Evolutionary conservation across 53 echinoderm and acorn worm genomes (phyloP).

Genomic region (Zoroaster sp.): DNA sequence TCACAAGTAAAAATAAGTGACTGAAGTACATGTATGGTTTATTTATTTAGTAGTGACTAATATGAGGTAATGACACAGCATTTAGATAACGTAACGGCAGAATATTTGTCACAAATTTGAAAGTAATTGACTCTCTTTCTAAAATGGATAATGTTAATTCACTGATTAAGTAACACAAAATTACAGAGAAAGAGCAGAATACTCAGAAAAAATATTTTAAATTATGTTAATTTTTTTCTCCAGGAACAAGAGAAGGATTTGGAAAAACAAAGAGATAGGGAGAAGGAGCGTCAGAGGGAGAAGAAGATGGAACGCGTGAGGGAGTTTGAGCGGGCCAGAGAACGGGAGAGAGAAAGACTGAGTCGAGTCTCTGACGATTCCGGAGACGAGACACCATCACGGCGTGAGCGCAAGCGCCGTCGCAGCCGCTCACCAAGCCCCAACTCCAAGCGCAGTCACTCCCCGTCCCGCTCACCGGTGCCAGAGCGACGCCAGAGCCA

Average conservation of each 20-base stretch:
- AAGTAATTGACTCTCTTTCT: no score
- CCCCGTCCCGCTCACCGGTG: conserved; percentile 69
- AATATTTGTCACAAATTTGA: no score
- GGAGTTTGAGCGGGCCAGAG: conserved; percentile 87
- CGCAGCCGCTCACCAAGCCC: conserved; percentile 83
- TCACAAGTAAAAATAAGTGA: no score
- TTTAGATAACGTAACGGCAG: no score
- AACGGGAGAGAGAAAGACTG: conserved; percentile 82
- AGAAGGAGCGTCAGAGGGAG: conserved; percentile 78
- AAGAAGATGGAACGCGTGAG: conserved; percentile 64
- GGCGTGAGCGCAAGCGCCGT: conserved; percentile 63
- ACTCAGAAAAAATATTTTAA: no score
- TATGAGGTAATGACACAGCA: no score
- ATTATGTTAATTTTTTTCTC: no score
- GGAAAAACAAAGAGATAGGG: conserved; percentile 74
- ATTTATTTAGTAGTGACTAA: no score
- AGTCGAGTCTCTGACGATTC: conserved; percentile 68
- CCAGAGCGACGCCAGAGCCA: conserved; percentile 64
- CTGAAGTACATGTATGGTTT: no score
- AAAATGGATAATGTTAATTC: no score
- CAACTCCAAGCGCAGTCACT: conserved; percentile 51
- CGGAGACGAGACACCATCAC: conserved; percentile 46
- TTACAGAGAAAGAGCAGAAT: no score
- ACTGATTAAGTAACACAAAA: no score
- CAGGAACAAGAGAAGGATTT: conserved; percentile 87